A percentile compares a stretch with the other conserved stretches of the same genome.
Conservation (phyloP, 2,113 vertebrate genomes). For the Triplophysa siluroides region DNA sequence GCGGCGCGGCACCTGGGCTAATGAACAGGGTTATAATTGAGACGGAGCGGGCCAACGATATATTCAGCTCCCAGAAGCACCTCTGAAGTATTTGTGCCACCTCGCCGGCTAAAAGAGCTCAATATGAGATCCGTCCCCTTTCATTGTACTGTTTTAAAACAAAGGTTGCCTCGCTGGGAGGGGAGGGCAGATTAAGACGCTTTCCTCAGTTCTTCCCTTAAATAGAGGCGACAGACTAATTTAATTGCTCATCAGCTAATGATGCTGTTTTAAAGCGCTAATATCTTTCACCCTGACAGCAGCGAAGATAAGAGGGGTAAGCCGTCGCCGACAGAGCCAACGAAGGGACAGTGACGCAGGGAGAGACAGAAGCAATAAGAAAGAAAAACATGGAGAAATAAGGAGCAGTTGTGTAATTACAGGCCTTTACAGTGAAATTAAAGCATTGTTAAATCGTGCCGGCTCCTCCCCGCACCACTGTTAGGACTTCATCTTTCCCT, state of each 20-base stretch:
- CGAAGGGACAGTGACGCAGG: slow-evolving; percentile 65
- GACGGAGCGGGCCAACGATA: slow-evolving; percentile 21
- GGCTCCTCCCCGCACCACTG: slow-evolving; percentile 64
- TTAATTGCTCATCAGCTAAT: slow-evolving; percentile 95
- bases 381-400: slow-evolving; percentile 18
- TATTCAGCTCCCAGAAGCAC: not conserved
- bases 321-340: slow-evolving; percentile 78
- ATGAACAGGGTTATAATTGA: slow-evolving; percentile 45
- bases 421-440: slow-evolving; percentile 90
- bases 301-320: slow-evolving; percentile 84
- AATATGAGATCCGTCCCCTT: slow-evolving; percentile 32
- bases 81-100: not conserved
- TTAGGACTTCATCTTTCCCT: slow-evolving; percentile 64
- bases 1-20: slow-evolving; percentile 28
- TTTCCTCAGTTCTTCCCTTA: slow-evolving; percentile 44
- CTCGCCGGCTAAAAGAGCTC: slow-evolving; percentile 20
- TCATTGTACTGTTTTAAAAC: slow-evolving; percentile 40
- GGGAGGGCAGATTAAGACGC: slow-evolving; percentile 36
- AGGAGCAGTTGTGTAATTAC: slow-evolving; percentile 85
- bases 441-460: slow-evolving; percentile 76
- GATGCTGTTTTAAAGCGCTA: slow-evolving; percentile 91
- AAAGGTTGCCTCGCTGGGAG: slow-evolving; percentile 44
- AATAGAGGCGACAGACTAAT: slow-evolving; percentile 87
- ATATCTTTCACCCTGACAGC: slow-evolving; percentile 88
- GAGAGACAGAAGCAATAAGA: slow-evolving; percentile 80